These are phyloP conservation scores for Aporophyla lueneburgensis DNA, from an alignment of 2,888 invertebrate genomes.

Conservation along the genomic window DNA sequence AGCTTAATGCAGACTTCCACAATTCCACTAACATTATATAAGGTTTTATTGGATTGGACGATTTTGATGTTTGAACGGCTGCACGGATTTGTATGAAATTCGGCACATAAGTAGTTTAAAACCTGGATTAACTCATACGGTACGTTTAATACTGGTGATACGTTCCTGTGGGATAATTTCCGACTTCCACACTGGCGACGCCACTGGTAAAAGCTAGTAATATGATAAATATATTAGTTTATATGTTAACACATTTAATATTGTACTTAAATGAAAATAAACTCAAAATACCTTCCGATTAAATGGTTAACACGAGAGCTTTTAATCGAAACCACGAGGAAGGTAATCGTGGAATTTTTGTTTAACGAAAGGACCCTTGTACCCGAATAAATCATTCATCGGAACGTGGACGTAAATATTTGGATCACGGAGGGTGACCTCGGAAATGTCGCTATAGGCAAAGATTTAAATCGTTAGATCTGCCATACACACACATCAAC, in stretches of 20 bases:
- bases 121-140: too few species aligned
- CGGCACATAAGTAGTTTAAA: too few species aligned
- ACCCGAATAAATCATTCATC: slow-evolving; percentile 70
- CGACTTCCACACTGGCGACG: too few species aligned
- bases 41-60: too few species aligned
- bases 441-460: slow-evolving; percentile 26
- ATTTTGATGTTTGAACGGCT: too few species aligned
- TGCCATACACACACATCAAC: not conserved
- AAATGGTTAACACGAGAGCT: slow-evolving; percentile 37
- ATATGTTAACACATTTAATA: not conserved
- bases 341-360: slow-evolving; percentile 64
- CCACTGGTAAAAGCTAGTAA: too few species aligned
- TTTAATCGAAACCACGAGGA: slow-evolving; percentile 38
- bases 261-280: not conserved
- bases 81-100: too few species aligned
- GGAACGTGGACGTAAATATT: slow-evolving; percentile 67
- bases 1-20: too few species aligned
- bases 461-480: slow-evolving; percentile 1
- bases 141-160: too few species aligned
- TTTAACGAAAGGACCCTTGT: slow-evolving; percentile 56
- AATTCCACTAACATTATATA: too few species aligned
- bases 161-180: too few species aligned
- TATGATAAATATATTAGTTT: too few species aligned
- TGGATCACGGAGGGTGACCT: slow-evolving; percentile 49
- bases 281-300: slow-evolving; percentile 9